Percentiles rank a stretch among this genome's conserved stretches.
phyloP scores from a whole-genome alignment of 1,140 invertebrate genomes.

The Trypoxylus dichotomus region DNA sequence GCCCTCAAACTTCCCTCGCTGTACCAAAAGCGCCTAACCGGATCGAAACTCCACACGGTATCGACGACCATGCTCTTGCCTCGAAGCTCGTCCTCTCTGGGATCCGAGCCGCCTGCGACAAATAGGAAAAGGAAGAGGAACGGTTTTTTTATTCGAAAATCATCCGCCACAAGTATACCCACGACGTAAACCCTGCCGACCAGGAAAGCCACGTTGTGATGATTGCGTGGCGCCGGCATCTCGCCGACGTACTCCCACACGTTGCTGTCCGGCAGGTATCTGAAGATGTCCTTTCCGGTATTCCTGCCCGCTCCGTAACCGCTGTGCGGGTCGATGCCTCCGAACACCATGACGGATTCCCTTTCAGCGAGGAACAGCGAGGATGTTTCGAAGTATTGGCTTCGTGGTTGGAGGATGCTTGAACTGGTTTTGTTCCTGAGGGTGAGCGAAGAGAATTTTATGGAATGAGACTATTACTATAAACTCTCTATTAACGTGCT shows the following conservation, averaged over 20 bases:
- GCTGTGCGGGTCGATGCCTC: slow-evolving; percentile 62
- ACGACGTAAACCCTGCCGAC: slow-evolving; percentile 59
- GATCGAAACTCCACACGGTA: slow-evolving; percentile 66
- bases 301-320: slow-evolving; percentile 56
- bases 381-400: slow-evolving; percentile 53
- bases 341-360: slow-evolving; percentile 62
- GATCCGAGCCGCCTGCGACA: slow-evolving; percentile 62
- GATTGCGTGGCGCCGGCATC: slow-evolving; percentile 62
- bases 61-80: slow-evolving; percentile 59
- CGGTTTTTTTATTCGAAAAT: neutral
- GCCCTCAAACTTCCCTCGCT: slow-evolving; percentile 58
- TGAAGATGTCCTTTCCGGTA: slow-evolving; percentile 60
- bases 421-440: slow-evolving; percentile 23
- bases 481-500: no score
- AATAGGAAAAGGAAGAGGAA: neutral
- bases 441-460: neutral
- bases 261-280: slow-evolving; percentile 59
- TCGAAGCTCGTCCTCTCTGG: slow-evolving; percentile 57
- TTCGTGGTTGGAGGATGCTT: neutral
- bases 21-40: slow-evolving; percentile 60
- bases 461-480: no score
- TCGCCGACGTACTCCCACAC: slow-evolving; percentile 62
- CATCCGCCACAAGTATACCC: neutral
- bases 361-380: slow-evolving; percentile 59
- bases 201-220: slow-evolving; percentile 61